phyloP scores from a whole-genome alignment of 2,797 vertebrate species.

The Xenentodon cancila region DNA sequence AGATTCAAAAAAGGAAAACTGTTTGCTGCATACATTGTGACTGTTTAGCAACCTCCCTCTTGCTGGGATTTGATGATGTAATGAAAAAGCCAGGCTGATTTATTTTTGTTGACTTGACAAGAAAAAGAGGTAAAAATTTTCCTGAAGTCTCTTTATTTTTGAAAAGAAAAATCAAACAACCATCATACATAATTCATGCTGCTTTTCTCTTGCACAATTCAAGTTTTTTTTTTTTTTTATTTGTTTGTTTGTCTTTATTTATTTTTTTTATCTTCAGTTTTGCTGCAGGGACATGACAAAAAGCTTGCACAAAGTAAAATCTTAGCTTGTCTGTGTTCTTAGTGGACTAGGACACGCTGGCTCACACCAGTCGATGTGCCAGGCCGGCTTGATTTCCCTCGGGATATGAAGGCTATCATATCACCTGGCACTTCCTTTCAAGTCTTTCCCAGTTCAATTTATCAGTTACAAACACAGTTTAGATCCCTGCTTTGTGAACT shows the following conservation, averaged over 20 bases:
- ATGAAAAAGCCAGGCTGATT: slow-evolving; percentile 38
- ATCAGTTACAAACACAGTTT: slow-evolving; percentile 54
- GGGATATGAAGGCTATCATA: slow-evolving; percentile 62
- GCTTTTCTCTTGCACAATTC: slow-evolving; percentile 43
- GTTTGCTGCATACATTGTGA: slow-evolving; percentile 28
- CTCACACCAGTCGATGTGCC: slow-evolving; percentile 47
- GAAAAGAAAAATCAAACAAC: slow-evolving; percentile 57
- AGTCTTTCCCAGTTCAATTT: slow-evolving; percentile 64
- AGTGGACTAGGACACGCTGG: slow-evolving; percentile 43
- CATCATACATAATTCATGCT: slow-evolving; percentile 68
- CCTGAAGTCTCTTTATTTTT: slow-evolving; percentile 71
- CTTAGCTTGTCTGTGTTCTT: slow-evolving; percentile 49
- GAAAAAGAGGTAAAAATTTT: slow-evolving; percentile 13
- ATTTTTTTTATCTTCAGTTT: slow-evolving; percentile 16
- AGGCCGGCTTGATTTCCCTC: slow-evolving; percentile 63
- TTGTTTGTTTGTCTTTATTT: slow-evolving; percentile 23
- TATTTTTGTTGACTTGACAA: slow-evolving; percentile 31
- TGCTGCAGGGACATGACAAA: slow-evolving; percentile 57
- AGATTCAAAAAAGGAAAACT: slow-evolving; percentile 15
- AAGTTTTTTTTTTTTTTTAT: slow-evolving; percentile 19
- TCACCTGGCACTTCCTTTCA: slow-evolving; percentile 62
- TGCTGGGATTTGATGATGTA: slow-evolving; percentile 13
- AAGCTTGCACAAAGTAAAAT: slow-evolving; percentile 49
- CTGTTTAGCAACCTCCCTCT: slow-evolving; percentile 11
- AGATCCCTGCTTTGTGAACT: slow-evolving; percentile 38